Evolutionary conservation across 2,888 invertebrate species (phyloP).

Genomic region (Lasioglossum marginatum): DNA sequence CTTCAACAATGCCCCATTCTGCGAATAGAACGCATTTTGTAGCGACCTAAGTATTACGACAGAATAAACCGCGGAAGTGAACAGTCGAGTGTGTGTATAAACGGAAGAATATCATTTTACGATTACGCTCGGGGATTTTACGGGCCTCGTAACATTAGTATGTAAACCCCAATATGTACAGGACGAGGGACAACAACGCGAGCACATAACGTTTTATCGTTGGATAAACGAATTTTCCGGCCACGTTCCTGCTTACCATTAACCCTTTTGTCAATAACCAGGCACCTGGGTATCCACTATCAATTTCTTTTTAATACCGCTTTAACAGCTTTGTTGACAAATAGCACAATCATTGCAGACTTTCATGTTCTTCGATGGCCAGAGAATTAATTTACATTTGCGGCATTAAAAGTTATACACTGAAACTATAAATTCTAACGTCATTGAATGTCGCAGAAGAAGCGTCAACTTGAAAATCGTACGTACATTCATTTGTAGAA

Average conservation of each 20-base stretch:
- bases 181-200: neutral
- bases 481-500: no score
- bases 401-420: no score
- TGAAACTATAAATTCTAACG: no score
- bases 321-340: no score
- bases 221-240: neutral
- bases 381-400: no score
- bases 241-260: neutral
- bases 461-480: neutral
- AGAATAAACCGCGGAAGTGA: neutral
- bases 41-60: neutral
- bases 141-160: neutral
- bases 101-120: conserved; percentile 6
- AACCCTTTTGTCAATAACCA: no score
- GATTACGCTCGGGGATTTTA: neutral
- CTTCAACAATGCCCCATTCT: neutral
- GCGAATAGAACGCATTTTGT: neutral
- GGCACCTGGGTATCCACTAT: no score
- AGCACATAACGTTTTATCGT: neutral
- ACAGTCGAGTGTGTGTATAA: neutral
- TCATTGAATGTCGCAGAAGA: neutral
- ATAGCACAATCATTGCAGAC: no score
- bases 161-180: neutral
- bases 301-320: no score
- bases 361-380: no score